Evolutionary conservation across 2,797 vertebrate species (phyloP), one percentile per base, ranked within the genome.

Genomic region (Parauchenoglanis ngamensis): DNA sequence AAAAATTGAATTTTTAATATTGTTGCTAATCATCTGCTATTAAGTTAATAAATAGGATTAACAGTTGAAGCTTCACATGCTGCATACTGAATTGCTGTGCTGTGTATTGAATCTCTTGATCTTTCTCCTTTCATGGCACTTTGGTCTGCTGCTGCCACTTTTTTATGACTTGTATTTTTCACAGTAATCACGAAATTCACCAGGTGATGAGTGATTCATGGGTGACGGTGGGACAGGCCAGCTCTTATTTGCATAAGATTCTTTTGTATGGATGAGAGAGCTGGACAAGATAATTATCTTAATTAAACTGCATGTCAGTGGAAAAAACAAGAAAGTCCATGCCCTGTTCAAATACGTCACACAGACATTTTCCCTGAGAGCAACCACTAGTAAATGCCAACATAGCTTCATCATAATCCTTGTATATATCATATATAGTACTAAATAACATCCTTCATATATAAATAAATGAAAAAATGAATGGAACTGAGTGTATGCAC

Each of bases 241-340:
- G 68, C 88, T 59, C 89, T 83, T 90, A 93, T 94, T 92, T 93
- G 84, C 88, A 92, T 88, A 83, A 87, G 89, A 79, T 89, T 89
- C 88, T 90, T 85, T 85, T 84, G 83, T 89, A 91, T 88, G 93
- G 93, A 89, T 86, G 91, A 65, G 57, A 92, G 89, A 87, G 90
- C 85, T 91, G 88, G 86, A 83, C 4, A 75, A 83, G 93, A 94
- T 95, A 92, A 94, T 95, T 93, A 93, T 95, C 92, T 93, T 94
- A 95, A 96, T 95, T 94, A 95, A 94, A 95, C 91, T 92, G 85
- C 88, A 88, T 93, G 93, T 94, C 93, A 93, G 89, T 93, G 91
- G 92, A 84, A 94, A 93, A 94, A 94, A 93, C 92, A 90, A 94
- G 93, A 94, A 92, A 87, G 86, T 88, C 82, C 68, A 31, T 88